phyloP scores from a whole-genome alignment of 2,113 vertebrate genomes.

The Sialia sialis region DNA sequence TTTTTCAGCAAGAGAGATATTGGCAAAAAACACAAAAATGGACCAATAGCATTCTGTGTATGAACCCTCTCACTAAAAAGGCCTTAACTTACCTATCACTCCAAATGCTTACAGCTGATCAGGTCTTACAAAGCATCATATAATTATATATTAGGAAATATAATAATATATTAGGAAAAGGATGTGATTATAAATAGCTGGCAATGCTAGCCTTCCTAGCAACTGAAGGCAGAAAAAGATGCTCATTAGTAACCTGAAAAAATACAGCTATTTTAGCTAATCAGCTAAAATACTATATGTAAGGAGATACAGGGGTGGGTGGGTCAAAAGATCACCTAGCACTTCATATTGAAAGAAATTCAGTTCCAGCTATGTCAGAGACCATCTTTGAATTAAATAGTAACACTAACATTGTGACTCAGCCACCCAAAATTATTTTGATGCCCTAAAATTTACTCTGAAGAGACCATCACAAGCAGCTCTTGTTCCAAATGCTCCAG shows the following conservation, averaged over 20 bases:
- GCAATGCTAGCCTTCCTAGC: background rate
- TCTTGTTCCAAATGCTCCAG: conserved; percentile 48
- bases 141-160: conserved; percentile 24
- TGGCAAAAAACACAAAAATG: background rate
- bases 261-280: background rate
- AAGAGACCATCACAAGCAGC: conserved; percentile 13
- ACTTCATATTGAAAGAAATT: conserved; percentile 26
- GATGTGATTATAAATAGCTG: conserved; percentile 27
- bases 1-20: background rate
- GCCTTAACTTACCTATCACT: background rate
- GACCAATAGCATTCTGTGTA: background rate
- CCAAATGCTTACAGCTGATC: conserved; percentile 10
- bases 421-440: conserved; percentile 27
- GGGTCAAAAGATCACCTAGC: conserved; percentile 9
- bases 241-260: background rate
- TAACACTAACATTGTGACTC: conserved; percentile 42
- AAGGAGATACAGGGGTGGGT: background rate
- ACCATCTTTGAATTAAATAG: conserved; percentile 46
- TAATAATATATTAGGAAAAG: background rate
- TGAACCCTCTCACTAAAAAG: background rate
- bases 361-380: conserved; percentile 33
- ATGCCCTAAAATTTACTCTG: conserved; percentile 39
- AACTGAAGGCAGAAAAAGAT: conserved; percentile 17
- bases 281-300: conserved; percentile 33
- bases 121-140: conserved; percentile 1